Base-by-base conservation (phyloP, 1,140 invertebrate genomes). In the Drosophila burlai region DNA sequence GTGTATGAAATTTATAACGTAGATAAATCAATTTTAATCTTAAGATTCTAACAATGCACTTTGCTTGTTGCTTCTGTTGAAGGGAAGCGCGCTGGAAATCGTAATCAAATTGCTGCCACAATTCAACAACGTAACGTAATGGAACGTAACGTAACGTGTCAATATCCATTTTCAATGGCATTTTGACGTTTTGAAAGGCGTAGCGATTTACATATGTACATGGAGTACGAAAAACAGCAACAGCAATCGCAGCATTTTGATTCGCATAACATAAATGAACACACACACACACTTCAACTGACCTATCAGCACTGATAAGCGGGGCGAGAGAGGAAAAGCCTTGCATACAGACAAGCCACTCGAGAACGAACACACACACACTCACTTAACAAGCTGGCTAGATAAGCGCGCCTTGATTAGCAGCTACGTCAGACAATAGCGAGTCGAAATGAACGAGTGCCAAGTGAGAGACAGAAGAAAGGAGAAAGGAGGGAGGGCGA, bases 331-430 rank as follows among this genome's bases (percentile, higher is more conserved):
- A 47, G 16, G 21, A 21, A 58, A 42, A 58, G 49, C 49, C 47
- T 67, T 55, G 40, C 47, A 40, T 49, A 50, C 46, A 54, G 42
- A 29, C 47, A 47, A 46, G 57, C 59, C 59, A 84, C 81, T 82
- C 63, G 60, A 76, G 52, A 50, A 65, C 45, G 10, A 36, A 66
- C 34, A 65, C 46, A 61, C 29, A 58, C 40, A 52, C 40, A 36
- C 24, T 36, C 43, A 49, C 13, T 62, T 59, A 72, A 67, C 66
- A 80, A 74, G 84, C 66, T 83, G 80, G 67, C 80, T 83, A 86
- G 83, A 86, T 86, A 86, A 86, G 83, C 80, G 80, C 66, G 76
- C 83, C 76, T 80, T 86, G 83, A 86, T 86, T 86, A 86, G 83
- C 82, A 64, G 75, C 64, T 42, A 77, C 63, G 76, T 76, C 80